phyloP scores from a whole-genome alignment of 2,797 vertebrate species.

The Pseudomugil tenellus region DNA sequence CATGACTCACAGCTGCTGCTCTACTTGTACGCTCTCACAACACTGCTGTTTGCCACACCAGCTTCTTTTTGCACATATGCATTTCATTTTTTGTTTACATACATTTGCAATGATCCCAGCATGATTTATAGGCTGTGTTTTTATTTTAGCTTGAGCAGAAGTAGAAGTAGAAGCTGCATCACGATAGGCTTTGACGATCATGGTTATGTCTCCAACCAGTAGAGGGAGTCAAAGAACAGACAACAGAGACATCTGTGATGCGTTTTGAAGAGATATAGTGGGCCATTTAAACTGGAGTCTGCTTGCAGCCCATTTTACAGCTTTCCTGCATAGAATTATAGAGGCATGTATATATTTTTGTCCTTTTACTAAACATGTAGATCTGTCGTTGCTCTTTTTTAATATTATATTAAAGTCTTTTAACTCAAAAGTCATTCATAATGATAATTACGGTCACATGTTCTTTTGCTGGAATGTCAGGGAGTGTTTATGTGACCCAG shows the following conservation, averaged over 20 bases:
- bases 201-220: slow-evolving; percentile 67
- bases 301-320: slow-evolving; percentile 20
- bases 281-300: slow-evolving; percentile 12
- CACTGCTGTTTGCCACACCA: slow-evolving; percentile 28
- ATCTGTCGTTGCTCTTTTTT: not conserved
- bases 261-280: slow-evolving; percentile 2
- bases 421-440: slow-evolving; percentile 8
- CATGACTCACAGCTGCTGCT: slow-evolving; percentile 45
- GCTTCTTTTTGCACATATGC: slow-evolving; percentile 9
- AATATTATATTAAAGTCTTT: slow-evolving; percentile 5
- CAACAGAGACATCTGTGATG: not conserved
- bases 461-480: slow-evolving; percentile 66
- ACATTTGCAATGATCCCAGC: slow-evolving; percentile 8
- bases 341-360: not conserved
- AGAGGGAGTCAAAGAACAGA: slow-evolving; percentile 78
- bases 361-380: not conserved
- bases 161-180: slow-evolving; percentile 19
- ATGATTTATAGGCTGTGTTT: slow-evolving; percentile 26
- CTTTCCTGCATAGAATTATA: not conserved
- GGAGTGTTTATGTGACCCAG: slow-evolving; percentile 79
- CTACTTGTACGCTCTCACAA: slow-evolving; percentile 53
- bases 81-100: slow-evolving; percentile 28
- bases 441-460: slow-evolving; percentile 19
- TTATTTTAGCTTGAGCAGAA: slow-evolving; percentile 16
- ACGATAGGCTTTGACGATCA: slow-evolving; percentile 23